Percentiles rank a stretch among this genome's conserved stretches.
These are phyloP conservation scores for Gryllus bimaculatus DNA, from an alignment of 1,140 invertebrate species.

Conservation along the genomic window DNA sequence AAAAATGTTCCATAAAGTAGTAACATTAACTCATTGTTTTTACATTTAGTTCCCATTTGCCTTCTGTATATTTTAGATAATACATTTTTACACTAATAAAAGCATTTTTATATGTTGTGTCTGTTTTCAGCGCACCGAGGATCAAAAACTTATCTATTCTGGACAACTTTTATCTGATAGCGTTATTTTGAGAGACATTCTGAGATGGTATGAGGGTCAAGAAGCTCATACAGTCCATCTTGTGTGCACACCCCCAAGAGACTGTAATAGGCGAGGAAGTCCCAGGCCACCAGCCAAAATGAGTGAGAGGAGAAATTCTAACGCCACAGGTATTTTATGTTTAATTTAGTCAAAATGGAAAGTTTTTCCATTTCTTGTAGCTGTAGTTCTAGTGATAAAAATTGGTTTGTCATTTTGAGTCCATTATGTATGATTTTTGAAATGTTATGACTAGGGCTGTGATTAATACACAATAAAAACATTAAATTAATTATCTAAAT, in stretches of 20 bases:
- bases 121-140: constrained; percentile 50
- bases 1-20: too few relatives aligned
- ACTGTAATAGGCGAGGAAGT: not conserved
- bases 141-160: constrained; percentile 84
- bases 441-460: too few relatives aligned
- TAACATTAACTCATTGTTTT: too few relatives aligned
- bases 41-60: too few relatives aligned
- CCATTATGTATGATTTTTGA: too few relatives aligned
- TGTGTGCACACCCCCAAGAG: constrained; percentile 50
- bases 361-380: not conserved
- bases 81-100: not conserved
- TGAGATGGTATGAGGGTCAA: constrained; percentile 61
- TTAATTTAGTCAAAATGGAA: not conserved
- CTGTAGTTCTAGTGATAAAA: too few relatives aligned
- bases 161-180: constrained; percentile 75
- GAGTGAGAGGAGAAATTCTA: constrained; percentile 12
- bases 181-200: constrained; percentile 65
- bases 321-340: not conserved
- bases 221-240: constrained; percentile 71
- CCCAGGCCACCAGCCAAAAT: constrained; percentile 8
- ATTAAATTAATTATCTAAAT: too few relatives aligned
- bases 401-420: too few relatives aligned
- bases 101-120: not conserved
- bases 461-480: too few relatives aligned
- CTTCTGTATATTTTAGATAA: too few relatives aligned